Conservation (phyloP, 2,888 invertebrate species). For the Dryococelus australis region DNA sequence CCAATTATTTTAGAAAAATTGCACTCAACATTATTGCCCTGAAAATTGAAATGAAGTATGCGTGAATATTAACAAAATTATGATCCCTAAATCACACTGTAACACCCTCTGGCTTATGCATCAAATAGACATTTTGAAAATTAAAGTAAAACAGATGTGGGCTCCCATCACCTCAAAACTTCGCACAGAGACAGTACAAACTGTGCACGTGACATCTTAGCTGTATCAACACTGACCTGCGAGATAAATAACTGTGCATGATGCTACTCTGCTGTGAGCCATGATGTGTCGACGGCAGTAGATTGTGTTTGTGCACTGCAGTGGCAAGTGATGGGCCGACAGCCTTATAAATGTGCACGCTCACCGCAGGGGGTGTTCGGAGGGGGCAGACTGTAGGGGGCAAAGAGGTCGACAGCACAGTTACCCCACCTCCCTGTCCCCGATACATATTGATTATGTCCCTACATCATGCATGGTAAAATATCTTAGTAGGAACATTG, state of each 20-base stretch:
- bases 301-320: neutral
- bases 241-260: neutral
- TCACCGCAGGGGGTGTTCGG: neutral
- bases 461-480: neutral
- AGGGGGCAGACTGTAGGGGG: neutral
- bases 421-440: neutral
- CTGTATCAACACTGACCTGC: neutral
- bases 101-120: neutral
- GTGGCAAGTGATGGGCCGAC: neutral
- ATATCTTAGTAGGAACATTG: neutral
- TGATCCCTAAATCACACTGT: neutral
- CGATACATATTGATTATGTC: neutral
- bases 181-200: no score
- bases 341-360: neutral
- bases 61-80: no score
- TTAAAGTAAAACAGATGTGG: no score
- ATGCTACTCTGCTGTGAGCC: neutral
- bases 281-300: neutral
- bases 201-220: no score
- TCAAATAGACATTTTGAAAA: no score
- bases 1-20: no score
- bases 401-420: neutral
- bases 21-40: no score
- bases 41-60: no score
- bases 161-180: no score